Conservation (phyloP, 2,797 vertebrate species). For the Agapornis canus region DNA sequence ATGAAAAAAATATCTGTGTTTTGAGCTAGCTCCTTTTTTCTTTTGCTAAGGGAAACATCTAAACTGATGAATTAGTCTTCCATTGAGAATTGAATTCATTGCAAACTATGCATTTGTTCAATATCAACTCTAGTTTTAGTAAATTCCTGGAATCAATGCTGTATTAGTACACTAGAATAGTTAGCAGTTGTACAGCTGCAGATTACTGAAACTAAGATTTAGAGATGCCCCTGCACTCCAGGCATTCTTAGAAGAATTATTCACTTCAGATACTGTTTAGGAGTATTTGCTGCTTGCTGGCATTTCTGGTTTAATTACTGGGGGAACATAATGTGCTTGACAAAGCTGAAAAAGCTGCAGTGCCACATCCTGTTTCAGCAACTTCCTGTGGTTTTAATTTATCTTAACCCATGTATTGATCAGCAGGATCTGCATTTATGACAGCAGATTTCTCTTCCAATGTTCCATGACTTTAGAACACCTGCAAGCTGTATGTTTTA, state of each 20-base stretch:
- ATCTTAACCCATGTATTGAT: not conserved
- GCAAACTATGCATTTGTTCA: not conserved
- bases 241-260: slow-evolving; percentile 36
- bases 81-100: not conserved
- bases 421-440: not conserved
- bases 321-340: slow-evolving; percentile 77
- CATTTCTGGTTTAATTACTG: slow-evolving; percentile 80
- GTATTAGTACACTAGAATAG: not conserved
- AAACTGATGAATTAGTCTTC: not conserved
- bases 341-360: slow-evolving; percentile 77
- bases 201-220: slow-evolving; percentile 16
- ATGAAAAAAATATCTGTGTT: not conserved
- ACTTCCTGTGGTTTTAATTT: slow-evolving; percentile 54
- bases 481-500: not conserved
- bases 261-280: slow-evolving; percentile 66
- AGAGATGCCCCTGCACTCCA: not conserved
- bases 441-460: not conserved
- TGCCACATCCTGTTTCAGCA: slow-evolving; percentile 65
- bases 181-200: not conserved
- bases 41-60: not conserved
- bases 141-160: not conserved
- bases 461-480: not conserved
- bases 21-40: not conserved
- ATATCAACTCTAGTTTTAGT: not conserved
- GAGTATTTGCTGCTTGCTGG: slow-evolving; percentile 66